Conservation (phyloP, 2,888 invertebrate genomes). For the Megalurothrips usitatus region DNA sequence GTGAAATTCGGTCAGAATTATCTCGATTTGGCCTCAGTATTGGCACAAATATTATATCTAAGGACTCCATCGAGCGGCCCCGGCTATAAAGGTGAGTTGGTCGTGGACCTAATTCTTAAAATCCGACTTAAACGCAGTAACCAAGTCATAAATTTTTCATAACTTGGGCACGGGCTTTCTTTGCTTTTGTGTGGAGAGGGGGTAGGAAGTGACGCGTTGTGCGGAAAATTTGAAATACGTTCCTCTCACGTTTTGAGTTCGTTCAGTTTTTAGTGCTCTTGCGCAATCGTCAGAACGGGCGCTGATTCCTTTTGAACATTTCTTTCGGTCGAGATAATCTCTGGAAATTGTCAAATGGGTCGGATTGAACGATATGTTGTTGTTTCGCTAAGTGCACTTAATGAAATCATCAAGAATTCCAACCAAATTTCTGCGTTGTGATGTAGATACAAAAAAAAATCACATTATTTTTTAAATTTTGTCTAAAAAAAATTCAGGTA, state of each 20-base stretch:
- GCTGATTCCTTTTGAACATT: neutral
- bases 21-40: constrained; percentile 6
- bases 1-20: neutral
- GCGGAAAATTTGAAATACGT: neutral
- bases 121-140: neutral
- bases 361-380: neutral
- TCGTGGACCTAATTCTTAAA: neutral
- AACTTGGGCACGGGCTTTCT: neutral
- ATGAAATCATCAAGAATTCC: neutral
- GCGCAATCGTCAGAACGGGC: too few relatives aligned
- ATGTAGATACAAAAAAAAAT: too few relatives aligned
- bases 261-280: neutral
- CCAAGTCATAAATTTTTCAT: constrained; percentile 2
- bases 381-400: too few relatives aligned
- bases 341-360: neutral
- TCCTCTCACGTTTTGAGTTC: neutral
- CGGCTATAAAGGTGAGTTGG: neutral
- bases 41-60: neutral
- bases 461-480: neutral
- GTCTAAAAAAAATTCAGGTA: neutral
- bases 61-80: neutral
- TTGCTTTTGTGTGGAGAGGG: neutral
- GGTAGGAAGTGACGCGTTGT: constrained; percentile 14
- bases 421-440: neutral
- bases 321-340: too few relatives aligned